A percentile compares a stretch with the other conserved stretches of the same genome.
Evolutionary conservation across 2,888 invertebrate genomes (phyloP).

Genomic region (Toxonevra muliebris): DNA sequence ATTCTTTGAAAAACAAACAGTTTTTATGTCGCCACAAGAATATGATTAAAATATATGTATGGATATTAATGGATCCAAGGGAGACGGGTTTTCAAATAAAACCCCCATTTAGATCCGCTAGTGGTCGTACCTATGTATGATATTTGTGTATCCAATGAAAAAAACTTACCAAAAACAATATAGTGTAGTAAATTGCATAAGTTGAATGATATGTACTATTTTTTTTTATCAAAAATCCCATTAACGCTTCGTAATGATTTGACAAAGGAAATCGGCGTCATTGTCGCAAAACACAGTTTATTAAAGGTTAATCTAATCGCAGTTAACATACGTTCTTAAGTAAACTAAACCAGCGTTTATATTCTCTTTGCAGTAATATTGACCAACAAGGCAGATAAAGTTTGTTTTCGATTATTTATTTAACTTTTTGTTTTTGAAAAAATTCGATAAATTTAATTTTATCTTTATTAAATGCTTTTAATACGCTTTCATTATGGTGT

Average conservation of each 20-base stretch:
- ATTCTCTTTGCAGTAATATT: constrained; percentile 37
- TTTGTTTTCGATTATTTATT: neutral
- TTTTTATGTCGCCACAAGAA: no score
- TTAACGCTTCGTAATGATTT: constrained; percentile 26
- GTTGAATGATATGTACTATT: constrained; percentile 21
- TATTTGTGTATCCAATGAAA: no score
- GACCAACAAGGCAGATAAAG: constrained; percentile 35
- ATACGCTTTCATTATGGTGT: neutral
- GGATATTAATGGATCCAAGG: no score
- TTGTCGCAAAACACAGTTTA: constrained; percentile 6
- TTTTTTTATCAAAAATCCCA: constrained; percentile 44
- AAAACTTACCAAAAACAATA: neutral
- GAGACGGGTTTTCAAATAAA: no score
- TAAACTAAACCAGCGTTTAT: constrained; percentile 25
- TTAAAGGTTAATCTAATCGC: constrained; percentile 53
- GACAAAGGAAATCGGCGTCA: constrained; percentile 16
- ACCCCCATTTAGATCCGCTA: no score
- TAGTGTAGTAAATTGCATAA: neutral
- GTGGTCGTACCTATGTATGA: no score
- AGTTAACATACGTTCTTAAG: constrained; percentile 16
- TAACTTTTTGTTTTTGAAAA: neutral
- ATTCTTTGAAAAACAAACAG: no score
- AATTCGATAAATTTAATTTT: constrained; percentile 52
- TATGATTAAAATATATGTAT: no score
- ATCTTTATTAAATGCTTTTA: constrained; percentile 51